phyloP scores from a whole-genome alignment of 2,888 invertebrate species.

The Drosophila siamana region DNA sequence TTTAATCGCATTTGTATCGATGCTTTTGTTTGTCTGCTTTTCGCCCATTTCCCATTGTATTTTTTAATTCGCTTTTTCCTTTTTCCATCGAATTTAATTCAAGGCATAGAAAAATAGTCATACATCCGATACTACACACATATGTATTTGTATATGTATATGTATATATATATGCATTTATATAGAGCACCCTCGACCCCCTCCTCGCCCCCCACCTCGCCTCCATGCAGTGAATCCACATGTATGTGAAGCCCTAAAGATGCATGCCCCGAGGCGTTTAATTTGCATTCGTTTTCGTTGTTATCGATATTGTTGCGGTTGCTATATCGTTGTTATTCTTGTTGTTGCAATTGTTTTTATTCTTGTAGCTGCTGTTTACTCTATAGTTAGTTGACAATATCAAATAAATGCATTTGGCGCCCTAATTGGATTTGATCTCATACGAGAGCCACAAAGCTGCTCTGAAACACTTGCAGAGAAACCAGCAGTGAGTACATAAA shows the following conservation, averaged over 20 bases:
- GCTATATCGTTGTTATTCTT: constrained; percentile 44
- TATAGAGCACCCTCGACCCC: constrained; percentile 36
- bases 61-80: constrained; percentile 52
- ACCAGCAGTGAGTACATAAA: neutral
- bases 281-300: constrained; percentile 62
- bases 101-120: constrained; percentile 80
- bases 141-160: neutral
- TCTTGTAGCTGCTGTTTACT: constrained; percentile 42
- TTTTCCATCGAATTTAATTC: constrained; percentile 64
- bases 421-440: constrained; percentile 64
- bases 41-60: constrained; percentile 54
- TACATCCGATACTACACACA: constrained; percentile 32
- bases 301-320: constrained; percentile 61
- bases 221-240: neutral
- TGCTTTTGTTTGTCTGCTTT: constrained; percentile 64
- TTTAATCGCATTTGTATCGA: constrained; percentile 77
- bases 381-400: constrained; percentile 49
- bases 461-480: neutral
- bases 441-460: neutral
- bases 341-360: constrained; percentile 42
- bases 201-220: neutral
- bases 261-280: constrained; percentile 54
- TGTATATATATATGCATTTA: constrained; percentile 52
- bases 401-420: constrained; percentile 52
- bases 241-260: constrained; percentile 60